Evolutionary conservation across 2,797 vertebrate species (phyloP).

Genomic region (Pseudocheirus occidentalis): DNA sequence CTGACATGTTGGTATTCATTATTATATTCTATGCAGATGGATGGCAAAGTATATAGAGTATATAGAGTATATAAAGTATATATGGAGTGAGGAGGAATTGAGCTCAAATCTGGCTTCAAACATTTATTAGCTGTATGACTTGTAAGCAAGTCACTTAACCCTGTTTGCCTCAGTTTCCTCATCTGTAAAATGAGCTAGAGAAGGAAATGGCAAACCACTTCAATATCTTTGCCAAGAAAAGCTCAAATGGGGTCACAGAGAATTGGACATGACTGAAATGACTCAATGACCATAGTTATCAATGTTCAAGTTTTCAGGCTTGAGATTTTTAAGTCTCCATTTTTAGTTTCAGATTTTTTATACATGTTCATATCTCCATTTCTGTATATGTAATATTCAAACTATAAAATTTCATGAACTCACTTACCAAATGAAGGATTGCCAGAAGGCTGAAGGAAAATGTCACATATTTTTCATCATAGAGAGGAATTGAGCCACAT

Average conservation of each 20-base stretch:
- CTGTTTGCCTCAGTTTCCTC: background rate
- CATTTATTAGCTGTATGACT: background rate
- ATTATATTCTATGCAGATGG: background rate
- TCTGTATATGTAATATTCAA: background rate
- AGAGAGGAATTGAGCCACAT: background rate
- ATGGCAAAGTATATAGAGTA: background rate
- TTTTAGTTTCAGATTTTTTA: background rate
- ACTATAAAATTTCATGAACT: background rate
- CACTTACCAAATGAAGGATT: background rate
- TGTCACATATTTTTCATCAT: background rate
- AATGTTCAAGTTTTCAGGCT: background rate
- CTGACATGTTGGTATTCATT: background rate
- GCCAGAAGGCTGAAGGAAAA: background rate
- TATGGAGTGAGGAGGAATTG: background rate
- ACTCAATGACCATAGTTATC: background rate
- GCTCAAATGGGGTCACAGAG: background rate
- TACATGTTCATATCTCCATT: background rate
- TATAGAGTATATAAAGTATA: too few relatives aligned
- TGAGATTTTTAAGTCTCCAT: background rate
- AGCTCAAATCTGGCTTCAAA: background rate
- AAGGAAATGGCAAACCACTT: background rate
- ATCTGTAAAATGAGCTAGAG: background rate
- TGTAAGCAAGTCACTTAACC: background rate
- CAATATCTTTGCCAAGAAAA: background rate
- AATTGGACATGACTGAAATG: background rate